A percentile compares a stretch with the other conserved stretches of the same genome.
These are phyloP conservation scores for Oasisia sp. DNA, from an alignment of 2,888 invertebrate species.

Conservation along the genomic window DNA sequence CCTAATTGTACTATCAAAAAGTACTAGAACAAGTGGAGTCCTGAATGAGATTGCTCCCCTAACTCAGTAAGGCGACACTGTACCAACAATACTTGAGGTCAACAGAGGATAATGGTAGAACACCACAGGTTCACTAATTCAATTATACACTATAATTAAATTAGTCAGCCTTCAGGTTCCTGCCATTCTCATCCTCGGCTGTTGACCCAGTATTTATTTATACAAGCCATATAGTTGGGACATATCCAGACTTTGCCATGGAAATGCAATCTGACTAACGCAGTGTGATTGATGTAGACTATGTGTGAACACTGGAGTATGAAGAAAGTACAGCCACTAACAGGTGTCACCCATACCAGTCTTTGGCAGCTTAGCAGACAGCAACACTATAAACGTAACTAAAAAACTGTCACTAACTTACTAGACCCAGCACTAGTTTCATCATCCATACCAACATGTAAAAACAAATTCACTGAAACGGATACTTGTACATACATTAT, in stretches of 20 bases:
- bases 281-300: background rate
- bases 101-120: background rate
- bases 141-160: background rate
- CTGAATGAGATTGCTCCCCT: background rate
- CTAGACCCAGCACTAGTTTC: background rate
- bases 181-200: too few species aligned
- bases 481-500: too few species aligned
- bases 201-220: too few species aligned
- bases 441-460: too few species aligned
- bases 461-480: too few species aligned
- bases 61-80: background rate
- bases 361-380: background rate
- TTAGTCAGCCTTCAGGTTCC: too few species aligned
- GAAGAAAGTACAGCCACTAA: background rate
- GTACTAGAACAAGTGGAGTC: background rate
- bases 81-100: conserved; percentile 1
- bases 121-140: background rate
- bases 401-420: background rate
- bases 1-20: background rate
- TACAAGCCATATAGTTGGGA: background rate
- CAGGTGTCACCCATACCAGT: background rate
- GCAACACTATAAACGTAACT: background rate
- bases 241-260: background rate
- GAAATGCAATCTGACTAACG: background rate
- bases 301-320: background rate